Base-by-base conservation (phyloP, 2,888 invertebrate genomes). In the Acanthococcus lagerstroemiae region DNA sequence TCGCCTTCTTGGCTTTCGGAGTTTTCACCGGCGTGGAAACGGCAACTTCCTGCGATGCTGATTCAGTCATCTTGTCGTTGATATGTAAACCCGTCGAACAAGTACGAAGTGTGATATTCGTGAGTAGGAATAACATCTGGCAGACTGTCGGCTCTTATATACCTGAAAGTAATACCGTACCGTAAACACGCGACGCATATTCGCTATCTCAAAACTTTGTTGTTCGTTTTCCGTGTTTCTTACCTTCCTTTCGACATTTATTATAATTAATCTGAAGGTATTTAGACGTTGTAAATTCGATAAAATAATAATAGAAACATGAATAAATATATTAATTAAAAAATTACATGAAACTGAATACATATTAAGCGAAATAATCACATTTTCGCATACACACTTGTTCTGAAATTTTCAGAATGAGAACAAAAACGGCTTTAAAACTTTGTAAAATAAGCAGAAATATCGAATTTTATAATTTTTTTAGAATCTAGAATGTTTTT, bases 1-100 rank as follows among this genome's bases (percentile, higher is more conserved):
- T 67, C 71, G 55, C 72, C 7, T 70, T 69, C 7, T 70, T 69
- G 67, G 71, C 72, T 12, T 69, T 70, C 25, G 72, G 71, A 9
- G 71, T 68, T 1, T 30, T 37, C 1, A 30, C 54, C 25, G 65
- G 46, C 17, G 61, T 44, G 12, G 60, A 48, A 5, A 72, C 71
- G 69, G 71, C 73, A 6, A 55, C 15, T 50, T 48, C 61, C 7
- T 15, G n/a, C 19, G 52, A 17, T 4, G 21, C 12, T 1, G 61
- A 61, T 61, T 50, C 61, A 30, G 50, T 26, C 61, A 61, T 61
- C 1, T 17, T 61, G 48, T 44, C 1, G 45, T n/a, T 9, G 24
- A 7, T 46, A 15, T 4, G 12, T 19, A 44, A 24, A 7, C 7
- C 7, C 19, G 26, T 6, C 12, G 17, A 7, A 30, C 30, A 22